phyloP scores from a whole-genome alignment of 1,140 invertebrate species.

The Bombus pyrosoma region DNA sequence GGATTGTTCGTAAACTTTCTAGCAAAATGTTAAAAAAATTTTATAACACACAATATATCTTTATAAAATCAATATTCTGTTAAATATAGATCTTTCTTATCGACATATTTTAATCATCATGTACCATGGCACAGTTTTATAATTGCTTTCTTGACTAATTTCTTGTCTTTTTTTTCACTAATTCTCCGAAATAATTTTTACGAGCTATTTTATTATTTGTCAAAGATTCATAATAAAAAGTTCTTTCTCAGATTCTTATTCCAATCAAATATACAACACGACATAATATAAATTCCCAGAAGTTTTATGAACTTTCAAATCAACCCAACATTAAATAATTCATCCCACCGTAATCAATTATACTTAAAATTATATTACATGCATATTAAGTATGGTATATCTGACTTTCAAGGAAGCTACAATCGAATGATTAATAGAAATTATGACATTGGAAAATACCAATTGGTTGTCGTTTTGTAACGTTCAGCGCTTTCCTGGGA shows the following conservation, averaged over 20 bases:
- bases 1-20: neutral
- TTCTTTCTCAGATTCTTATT: neutral
- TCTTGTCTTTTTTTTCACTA: neutral
- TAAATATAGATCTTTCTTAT: neutral
- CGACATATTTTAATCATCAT: neutral
- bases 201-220: neutral
- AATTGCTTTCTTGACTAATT: neutral
- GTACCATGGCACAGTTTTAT: neutral
- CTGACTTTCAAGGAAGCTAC: neutral
- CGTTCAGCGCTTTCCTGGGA: slow-evolving; percentile 1
- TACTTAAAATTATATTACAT: neutral
- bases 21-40: neutral
- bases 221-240: neutral
- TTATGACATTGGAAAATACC: neutral
- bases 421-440: neutral
- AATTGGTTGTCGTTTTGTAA: neutral
- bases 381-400: neutral
- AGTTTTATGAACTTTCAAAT: neutral
- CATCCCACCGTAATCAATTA: neutral
- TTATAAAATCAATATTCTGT: neutral
- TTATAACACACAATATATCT: neutral
- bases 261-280: neutral
- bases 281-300: neutral
- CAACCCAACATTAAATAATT: neutral
- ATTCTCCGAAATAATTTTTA: neutral